Percentiles rank a stretch among this genome's conserved stretches.
Conservation (phyloP, 2,888 invertebrate genomes). For the Exocentrus adspersus region DNA sequence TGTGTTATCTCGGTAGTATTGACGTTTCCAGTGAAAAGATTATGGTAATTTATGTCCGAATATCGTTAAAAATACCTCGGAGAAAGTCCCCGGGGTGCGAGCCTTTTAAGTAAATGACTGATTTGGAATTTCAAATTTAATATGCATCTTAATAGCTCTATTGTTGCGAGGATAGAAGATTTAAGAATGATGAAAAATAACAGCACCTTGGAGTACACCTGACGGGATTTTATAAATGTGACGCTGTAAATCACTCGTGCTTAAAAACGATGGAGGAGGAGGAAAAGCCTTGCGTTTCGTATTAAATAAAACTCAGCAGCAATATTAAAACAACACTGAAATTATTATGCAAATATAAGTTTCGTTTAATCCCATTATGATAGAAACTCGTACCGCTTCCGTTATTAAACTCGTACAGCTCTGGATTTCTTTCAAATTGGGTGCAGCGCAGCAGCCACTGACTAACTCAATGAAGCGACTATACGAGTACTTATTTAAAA, state of each 20-base stretch:
- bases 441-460: too few relatives aligned
- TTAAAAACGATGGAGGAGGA: conserved; percentile 8
- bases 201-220: conserved; percentile 13
- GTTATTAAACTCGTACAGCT: too few relatives aligned
- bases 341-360: not conserved
- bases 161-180: conserved; percentile 10
- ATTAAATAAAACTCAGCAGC: conserved; percentile 1
- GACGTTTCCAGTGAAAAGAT: conserved; percentile 40
- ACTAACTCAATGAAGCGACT: too few relatives aligned
- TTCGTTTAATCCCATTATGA: too few relatives aligned
- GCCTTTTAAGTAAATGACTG: conserved; percentile 20
- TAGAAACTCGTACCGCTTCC: too few relatives aligned
- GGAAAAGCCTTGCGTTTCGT: not conserved
- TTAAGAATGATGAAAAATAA: conserved; percentile 15
- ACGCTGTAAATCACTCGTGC: conserved; percentile 7
- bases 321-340: not conserved
- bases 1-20: conserved; percentile 39
- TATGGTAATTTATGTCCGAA: conserved; percentile 36
- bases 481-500: too few relatives aligned
- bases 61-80: conserved; percentile 18
- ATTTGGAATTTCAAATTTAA: conserved; percentile 25
- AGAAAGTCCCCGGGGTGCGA: conserved; percentile 19
- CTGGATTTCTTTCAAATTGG: too few relatives aligned
- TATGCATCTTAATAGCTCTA: conserved; percentile 22
- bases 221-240: conserved; percentile 18